Evolutionary conservation across 1,140 invertebrate species (phyloP).

Genomic region (Diabrotica undecimpunctata): DNA sequence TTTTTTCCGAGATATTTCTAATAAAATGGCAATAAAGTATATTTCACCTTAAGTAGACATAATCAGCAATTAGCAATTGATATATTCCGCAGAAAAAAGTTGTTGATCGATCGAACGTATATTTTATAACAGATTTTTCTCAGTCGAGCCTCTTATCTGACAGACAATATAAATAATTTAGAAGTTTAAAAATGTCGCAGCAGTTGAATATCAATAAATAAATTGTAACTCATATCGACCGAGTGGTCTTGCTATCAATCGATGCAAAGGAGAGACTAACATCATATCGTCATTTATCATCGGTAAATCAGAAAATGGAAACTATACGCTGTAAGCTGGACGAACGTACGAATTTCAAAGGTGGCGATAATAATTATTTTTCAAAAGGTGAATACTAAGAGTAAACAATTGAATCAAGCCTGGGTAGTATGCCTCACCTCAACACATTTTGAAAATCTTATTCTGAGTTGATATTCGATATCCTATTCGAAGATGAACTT

Average conservation of each 20-base stretch:
- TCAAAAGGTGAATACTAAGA: no score
- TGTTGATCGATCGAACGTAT: background rate
- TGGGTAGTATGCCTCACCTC: no score
- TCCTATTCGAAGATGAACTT: no score
- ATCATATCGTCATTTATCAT: slow-evolving; percentile 13
- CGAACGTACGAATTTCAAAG: no score
- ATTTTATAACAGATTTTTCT: slow-evolving; percentile 3
- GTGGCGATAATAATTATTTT: no score
- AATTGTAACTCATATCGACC: background rate
- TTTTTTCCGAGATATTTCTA: no score
- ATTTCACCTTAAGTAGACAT: background rate
- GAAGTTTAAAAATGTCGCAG: background rate
- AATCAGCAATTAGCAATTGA: slow-evolving; percentile 1
- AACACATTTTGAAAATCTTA: no score
- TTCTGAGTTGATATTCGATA: no score
- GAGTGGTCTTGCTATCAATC: slow-evolving; percentile 15
- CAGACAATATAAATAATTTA: background rate
- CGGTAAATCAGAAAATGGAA: slow-evolving; percentile 23
- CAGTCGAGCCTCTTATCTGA: background rate
- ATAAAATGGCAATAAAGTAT: background rate
- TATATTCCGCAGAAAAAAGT: background rate
- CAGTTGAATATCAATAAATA: background rate
- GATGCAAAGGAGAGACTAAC: slow-evolving; percentile 11
- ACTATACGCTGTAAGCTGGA: background rate
- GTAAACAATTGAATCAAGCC: no score